A percentile compares a stretch with the other conserved stretches of the same genome.
These are phyloP conservation scores for Philopotamus ludificatus DNA, from an alignment of 1,140 invertebrate species.

Conservation along the genomic window DNA sequence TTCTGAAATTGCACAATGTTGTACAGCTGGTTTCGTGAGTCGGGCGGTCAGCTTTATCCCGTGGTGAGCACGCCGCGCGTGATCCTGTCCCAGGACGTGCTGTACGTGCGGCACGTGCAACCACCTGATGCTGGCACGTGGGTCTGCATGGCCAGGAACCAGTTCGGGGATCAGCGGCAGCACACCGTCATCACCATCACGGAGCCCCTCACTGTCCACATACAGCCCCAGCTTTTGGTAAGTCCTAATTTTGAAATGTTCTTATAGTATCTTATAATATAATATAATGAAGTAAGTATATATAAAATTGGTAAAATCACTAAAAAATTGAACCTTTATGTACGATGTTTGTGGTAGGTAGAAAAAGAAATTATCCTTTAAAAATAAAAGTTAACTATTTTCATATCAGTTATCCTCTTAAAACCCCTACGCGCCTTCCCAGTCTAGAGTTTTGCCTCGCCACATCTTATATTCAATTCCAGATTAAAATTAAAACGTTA, in stretches of 20 bases:
- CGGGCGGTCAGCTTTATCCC: constrained; percentile 60
- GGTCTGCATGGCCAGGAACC: constrained; percentile 62
- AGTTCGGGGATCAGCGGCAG: constrained; percentile 59
- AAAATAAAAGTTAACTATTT: too few relatives aligned
- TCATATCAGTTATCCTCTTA: too few relatives aligned
- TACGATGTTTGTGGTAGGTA: too few relatives aligned
- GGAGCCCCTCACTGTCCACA: constrained; percentile 56
- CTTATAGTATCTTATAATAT: too few relatives aligned
- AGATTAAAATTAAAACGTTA: too few relatives aligned
- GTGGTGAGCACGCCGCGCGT: constrained; percentile 62
- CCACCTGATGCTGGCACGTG: constrained; percentile 69
- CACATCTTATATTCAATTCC: too few relatives aligned
- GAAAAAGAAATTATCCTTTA: too few relatives aligned
- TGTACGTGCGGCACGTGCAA: constrained; percentile 66
- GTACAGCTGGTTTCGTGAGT: constrained; percentile 64
- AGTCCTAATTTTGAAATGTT: constrained; percentile 20
- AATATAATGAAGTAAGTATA: too few relatives aligned
- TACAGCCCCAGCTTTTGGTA: constrained; percentile 59
- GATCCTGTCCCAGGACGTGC: constrained; percentile 62
- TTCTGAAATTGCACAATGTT: constrained; percentile 5
- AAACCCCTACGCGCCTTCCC: too few relatives aligned
- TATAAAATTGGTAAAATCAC: too few relatives aligned
- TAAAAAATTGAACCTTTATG: too few relatives aligned
- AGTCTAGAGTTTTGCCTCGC: too few relatives aligned
- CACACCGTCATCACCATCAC: constrained; percentile 58